Evolutionary conservation across 1,140 invertebrate species (phyloP), one percentile per base, ranked within the genome.

Genomic region (Psilanteris sp.): DNA sequence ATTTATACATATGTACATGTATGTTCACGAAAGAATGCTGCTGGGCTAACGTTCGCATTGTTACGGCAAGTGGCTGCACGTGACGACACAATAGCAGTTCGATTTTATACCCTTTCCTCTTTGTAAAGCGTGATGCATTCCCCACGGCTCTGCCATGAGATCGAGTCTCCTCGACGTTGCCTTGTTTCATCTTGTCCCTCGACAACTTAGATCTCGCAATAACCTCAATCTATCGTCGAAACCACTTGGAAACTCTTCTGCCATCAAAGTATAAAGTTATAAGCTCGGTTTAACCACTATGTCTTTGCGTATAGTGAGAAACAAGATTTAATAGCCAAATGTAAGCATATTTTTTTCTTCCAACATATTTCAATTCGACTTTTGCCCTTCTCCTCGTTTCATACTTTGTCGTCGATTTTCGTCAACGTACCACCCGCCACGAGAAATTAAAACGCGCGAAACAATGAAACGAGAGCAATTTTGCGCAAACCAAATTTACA

Each of bases 11-110:
- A 9, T 54, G 26, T 31, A 50, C 26, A 20, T 52, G 8, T 11
- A 24, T 36, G 13, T 31, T 15, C 4, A 6, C 10, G 59, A 59
- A 71, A 72, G 67, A 68, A 64, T 57, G 62, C 54, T 67, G 61
- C 67, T 55, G 20, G 67, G 74, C 74, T 77, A 77, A 77, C 74
- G 74, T 77, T 77, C 74, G 68, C 55, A 73, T 78, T 78, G 64
- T 78, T 70, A 71, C 57, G 74, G 77, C 78, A 80, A 87, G 86
- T 87, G 83, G 79, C 64, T 74, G 85, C 83, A 82, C 83, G 84
- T 86, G 85, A 86, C 80, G 75, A 44, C 66, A 86, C 86, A 87
- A 87, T 87, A 77, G 81, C 75, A 78, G 72, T 82, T 83, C 79
- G 76, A 82, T 81, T 85, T 83, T 79, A 72, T 68, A 76, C 80